Evolutionary conservation across 2,113 vertebrate species (phyloP).

Genomic region (Polyodon spathula): DNA sequence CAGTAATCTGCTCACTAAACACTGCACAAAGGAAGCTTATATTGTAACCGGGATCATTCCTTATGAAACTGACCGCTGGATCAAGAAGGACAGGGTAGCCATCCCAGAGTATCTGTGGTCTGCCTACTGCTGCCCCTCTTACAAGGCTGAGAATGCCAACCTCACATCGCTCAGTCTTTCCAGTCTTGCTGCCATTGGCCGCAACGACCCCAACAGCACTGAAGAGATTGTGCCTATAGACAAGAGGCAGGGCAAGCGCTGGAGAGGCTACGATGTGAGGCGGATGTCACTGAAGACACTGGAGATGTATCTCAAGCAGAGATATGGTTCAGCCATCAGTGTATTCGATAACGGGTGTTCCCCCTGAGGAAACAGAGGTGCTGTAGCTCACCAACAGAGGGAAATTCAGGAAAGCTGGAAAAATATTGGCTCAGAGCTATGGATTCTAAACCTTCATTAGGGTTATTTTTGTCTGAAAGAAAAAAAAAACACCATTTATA

Average conservation of each 20-base stretch:
- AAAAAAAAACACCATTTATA: no score
- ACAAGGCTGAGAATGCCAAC: slow-evolving; percentile 24
- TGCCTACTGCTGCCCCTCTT: slow-evolving; percentile 46
- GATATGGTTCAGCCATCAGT: slow-evolving; percentile 25
- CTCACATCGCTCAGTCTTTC: slow-evolving; percentile 31
- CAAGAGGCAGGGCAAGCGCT: slow-evolving; percentile 6
- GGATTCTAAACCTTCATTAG: no score
- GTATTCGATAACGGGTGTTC: slow-evolving; percentile 45
- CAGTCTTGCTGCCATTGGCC: slow-evolving; percentile 42
- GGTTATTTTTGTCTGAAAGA: no score
- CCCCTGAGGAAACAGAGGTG: no score
- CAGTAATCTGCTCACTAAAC: slow-evolving; percentile 24
- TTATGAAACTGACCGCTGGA: slow-evolving; percentile 34
- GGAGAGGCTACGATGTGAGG: slow-evolving; percentile 44
- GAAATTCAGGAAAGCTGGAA: no score
- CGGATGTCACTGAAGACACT: slow-evolving; percentile 32
- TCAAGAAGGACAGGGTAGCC: slow-evolving; percentile 40
- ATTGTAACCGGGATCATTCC: slow-evolving; percentile 49
- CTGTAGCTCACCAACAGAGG: no score
- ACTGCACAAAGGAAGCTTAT: slow-evolving; percentile 38
- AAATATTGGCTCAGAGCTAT: no score
- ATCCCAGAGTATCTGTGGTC: slow-evolving; percentile 54
- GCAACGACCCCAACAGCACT: slow-evolving; percentile 48
- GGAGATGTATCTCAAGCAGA: slow-evolving; percentile 39
- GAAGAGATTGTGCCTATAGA: slow-evolving; percentile 47